Conservation (phyloP, 2,797 vertebrate species). For the Phrynocephalus forsythii region DNA sequence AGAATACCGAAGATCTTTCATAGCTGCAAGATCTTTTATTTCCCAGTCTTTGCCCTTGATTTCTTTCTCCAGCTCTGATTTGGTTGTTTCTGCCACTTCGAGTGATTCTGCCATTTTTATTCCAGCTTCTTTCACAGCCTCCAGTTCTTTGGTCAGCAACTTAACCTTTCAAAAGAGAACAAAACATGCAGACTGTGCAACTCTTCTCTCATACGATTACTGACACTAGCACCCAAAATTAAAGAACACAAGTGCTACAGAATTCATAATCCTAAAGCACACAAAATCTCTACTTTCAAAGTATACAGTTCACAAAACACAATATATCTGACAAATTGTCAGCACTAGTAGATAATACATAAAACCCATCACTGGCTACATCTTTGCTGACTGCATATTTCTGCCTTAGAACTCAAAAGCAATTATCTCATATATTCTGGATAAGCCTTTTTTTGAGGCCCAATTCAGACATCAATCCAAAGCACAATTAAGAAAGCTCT, state of each 20-base stretch:
- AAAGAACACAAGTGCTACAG: background rate
- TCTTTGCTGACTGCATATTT: too few species aligned
- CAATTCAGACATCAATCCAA: background rate
- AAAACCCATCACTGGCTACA: too few species aligned
- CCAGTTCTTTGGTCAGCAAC: conserved; percentile 78
- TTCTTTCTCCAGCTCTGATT: conserved; percentile 70
- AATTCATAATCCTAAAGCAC: background rate
- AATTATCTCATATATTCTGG: background rate
- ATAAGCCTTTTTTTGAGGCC: background rate
- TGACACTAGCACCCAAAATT: background rate
- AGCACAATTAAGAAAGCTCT: background rate
- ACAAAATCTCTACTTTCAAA: background rate
- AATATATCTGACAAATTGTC: background rate
- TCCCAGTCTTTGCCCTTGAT: conserved; percentile 74
- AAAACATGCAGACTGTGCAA: background rate
- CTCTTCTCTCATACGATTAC: background rate
- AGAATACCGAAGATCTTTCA: conserved; percentile 80
- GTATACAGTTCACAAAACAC: background rate
- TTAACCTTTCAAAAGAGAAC: conserved; percentile 76
- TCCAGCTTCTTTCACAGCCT: conserved; percentile 68
- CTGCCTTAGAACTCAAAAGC: too few species aligned
- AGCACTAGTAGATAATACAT: background rate
- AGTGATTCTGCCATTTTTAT: conserved; percentile 72
- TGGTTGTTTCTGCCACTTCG: conserved; percentile 67
- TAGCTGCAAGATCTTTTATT: conserved; percentile 69